These are phyloP conservation scores for Urocitellus parryii DNA, from an alignment of 2,113 vertebrate genomes.

Conservation along the genomic window DNA sequence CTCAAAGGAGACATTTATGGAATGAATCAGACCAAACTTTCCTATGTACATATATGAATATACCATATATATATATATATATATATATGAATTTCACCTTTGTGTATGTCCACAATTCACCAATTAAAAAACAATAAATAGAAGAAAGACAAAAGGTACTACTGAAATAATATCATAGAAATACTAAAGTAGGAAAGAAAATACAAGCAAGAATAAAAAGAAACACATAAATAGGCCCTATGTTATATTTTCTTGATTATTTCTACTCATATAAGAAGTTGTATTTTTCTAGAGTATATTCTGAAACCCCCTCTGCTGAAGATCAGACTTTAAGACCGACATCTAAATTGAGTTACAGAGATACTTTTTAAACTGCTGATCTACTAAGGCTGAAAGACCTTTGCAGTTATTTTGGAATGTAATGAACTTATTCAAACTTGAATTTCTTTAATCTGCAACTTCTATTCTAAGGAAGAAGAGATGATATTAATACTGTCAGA, in stretches of 20 bases:
- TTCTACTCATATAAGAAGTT: neutral
- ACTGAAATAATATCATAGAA: constrained; percentile 8
- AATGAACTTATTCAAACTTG: constrained; percentile 13
- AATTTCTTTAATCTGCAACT: constrained; percentile 54
- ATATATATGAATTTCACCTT: too few relatives aligned
- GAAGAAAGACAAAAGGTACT: neutral
- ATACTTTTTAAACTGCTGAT: neutral
- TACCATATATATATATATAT: too few relatives aligned
- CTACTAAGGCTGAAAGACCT: neutral
- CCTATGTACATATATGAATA: too few relatives aligned
- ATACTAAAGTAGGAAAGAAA: neutral
- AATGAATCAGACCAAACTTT: neutral
- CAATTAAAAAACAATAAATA: neutral
- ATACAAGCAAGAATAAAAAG: neutral
- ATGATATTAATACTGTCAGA: neutral
- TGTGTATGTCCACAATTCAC: too few relatives aligned
- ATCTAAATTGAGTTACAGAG: neutral
- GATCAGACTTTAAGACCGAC: neutral
- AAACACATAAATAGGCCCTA: neutral
- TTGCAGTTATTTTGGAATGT: neutral
- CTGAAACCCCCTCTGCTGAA: neutral
- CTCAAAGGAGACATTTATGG: constrained; percentile 4
- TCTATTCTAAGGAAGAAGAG: neutral
- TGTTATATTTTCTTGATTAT: neutral
- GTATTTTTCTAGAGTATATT: neutral